Evolutionary conservation across 1,140 invertebrate species (phyloP).

Genomic region (Bombus polaris): DNA sequence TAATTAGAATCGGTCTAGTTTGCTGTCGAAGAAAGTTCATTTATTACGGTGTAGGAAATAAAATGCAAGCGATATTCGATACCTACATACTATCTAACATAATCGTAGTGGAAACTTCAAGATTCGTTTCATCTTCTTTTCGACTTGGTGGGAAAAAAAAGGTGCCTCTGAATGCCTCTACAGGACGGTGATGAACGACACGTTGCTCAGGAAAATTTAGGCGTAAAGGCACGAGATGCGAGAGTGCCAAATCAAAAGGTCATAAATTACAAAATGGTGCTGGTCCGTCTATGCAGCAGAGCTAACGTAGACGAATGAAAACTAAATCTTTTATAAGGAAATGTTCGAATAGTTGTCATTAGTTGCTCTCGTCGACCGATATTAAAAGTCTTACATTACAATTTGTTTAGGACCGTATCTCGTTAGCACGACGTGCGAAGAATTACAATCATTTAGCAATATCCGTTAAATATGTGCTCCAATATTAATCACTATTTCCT

Average conservation of each 20-base stretch:
- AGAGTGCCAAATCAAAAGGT: conserved; percentile 60
- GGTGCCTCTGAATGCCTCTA: conserved; percentile 62
- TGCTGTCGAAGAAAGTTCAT: background rate
- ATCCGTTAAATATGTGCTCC: conserved; percentile 20
- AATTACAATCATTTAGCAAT: conserved; percentile 52
- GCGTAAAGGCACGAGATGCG: conserved; percentile 46
- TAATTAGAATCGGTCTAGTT: background rate
- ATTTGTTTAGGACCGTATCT: conserved; percentile 37
- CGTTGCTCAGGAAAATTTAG: conserved; percentile 57
- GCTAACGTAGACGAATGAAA: conserved; percentile 28
- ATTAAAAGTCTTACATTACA: background rate
- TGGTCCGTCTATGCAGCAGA: conserved; percentile 27
- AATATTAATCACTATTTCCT: conserved; percentile 23
- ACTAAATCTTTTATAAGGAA: conserved; percentile 40
- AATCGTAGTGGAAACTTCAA: conserved; percentile 10
- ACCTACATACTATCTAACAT: conserved; percentile 4
- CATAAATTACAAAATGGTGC: conserved; percentile 39
- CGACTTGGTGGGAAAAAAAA: conserved; percentile 39
- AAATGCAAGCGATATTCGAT: background rate
- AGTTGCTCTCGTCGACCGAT: conserved; percentile 17
- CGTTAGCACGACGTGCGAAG: conserved; percentile 12
- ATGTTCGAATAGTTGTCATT: conserved; percentile 25
- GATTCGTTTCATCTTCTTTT: conserved; percentile 29
- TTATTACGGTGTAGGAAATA: background rate
- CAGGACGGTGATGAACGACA: conserved; percentile 34